Conservation (phyloP, 2,113 vertebrate genomes). For the Protobothrops mucrosquamatus region DNA sequence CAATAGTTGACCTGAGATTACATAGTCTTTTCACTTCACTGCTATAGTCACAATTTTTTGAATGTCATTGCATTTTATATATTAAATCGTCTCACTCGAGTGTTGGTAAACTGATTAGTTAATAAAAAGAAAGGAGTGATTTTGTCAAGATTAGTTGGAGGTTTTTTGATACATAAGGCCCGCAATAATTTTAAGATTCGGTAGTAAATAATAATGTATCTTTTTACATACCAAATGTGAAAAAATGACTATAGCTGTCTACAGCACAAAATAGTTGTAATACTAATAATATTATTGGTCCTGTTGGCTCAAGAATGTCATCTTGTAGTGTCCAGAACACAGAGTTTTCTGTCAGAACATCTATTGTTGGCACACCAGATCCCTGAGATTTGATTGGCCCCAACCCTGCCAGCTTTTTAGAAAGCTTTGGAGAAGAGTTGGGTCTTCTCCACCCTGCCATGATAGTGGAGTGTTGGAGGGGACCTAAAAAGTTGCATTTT, state of each 20-base stretch:
- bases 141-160: neutral
- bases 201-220: neutral
- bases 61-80: neutral
- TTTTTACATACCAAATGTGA: neutral
- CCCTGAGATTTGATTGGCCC: neutral
- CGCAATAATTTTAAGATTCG: neutral
- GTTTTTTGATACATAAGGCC: neutral
- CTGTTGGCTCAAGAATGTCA: neutral
- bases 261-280: neutral
- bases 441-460: neutral
- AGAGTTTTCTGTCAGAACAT: neutral
- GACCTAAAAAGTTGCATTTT: neutral
- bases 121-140: neutral
- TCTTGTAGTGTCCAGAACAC: neutral
- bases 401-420: neutral
- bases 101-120: neutral
- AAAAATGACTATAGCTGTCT: neutral
- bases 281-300: neutral
- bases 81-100: neutral
- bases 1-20: neutral
- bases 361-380: neutral
- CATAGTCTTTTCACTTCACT: neutral
- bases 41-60: neutral
- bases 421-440: neutral
- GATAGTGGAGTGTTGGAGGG: neutral